phyloP scores from a whole-genome alignment of 2,113 vertebrate species.

The Scortum barcoo region DNA sequence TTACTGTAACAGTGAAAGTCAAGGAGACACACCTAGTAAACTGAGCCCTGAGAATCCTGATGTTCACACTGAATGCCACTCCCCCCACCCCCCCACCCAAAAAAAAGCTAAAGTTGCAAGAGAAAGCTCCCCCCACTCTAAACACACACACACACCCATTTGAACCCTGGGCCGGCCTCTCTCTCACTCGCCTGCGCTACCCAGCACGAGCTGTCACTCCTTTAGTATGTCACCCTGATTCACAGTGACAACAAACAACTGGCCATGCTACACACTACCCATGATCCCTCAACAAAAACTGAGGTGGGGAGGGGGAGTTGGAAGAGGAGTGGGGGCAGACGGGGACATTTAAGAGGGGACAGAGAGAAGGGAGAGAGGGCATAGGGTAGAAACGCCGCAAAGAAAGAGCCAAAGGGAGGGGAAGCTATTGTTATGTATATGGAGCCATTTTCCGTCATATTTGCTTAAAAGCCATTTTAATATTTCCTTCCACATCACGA shows the following conservation, averaged over 20 bases:
- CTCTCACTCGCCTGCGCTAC: constrained; percentile 50
- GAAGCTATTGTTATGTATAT: constrained; percentile 62
- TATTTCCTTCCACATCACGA: constrained; percentile 49
- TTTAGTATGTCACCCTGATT: constrained; percentile 79
- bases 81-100: constrained; percentile 54
- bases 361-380: constrained; percentile 30
- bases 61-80: constrained; percentile 65
- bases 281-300: constrained; percentile 60
- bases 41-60: constrained; percentile 70
- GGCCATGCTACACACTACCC: constrained; percentile 60
- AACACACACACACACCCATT: constrained; percentile 15
- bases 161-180: background rate
- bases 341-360: constrained; percentile 24
- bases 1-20: constrained; percentile 75
- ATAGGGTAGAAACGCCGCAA: constrained; percentile 35
- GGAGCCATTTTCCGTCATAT: constrained; percentile 46
- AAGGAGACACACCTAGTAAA: constrained; percentile 77
- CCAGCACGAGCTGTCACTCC: constrained; percentile 73
- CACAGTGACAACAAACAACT: constrained; percentile 84
- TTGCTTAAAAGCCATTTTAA: constrained; percentile 46
- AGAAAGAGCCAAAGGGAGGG: constrained; percentile 20
- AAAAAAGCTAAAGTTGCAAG: constrained; percentile 28
- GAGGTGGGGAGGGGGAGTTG: background rate
- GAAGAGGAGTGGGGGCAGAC: constrained; percentile 16
- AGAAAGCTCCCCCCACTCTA: constrained; percentile 1